A percentile compares a stretch with the other conserved stretches of the same genome.
Conservation (phyloP, 2,797 vertebrate genomes). For the Megalops cyprinoides region DNA sequence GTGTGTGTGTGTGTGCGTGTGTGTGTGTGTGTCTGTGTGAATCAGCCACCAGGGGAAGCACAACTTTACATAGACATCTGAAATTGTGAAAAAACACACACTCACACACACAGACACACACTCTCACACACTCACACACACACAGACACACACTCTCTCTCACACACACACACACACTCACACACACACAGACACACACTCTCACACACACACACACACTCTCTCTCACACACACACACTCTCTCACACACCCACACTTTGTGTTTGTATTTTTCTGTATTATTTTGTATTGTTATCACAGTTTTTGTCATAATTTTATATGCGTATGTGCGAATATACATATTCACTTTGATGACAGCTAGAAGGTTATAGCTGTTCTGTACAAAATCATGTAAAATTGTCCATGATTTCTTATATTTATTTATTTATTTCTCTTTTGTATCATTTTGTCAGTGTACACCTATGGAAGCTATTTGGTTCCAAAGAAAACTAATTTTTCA, state of each 20-base stretch:
- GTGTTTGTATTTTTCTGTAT: not conserved
- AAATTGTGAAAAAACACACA: too few relatives aligned
- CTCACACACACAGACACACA: not conserved
- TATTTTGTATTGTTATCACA: too few relatives aligned
- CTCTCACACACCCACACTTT: not conserved
- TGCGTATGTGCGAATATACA: too few relatives aligned
- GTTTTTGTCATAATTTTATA: too few relatives aligned
- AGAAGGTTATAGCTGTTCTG: slow-evolving; percentile 22
- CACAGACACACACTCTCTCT: too few relatives aligned
- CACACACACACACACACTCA: not conserved
- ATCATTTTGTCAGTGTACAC: slow-evolving; percentile 22
- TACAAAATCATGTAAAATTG: too few relatives aligned
- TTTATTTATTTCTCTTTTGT: slow-evolving; percentile 13
- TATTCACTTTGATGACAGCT: slow-evolving; percentile 24
- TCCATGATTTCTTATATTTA: not conserved
- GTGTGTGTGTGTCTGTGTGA: not conserved
- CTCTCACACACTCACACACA: too few relatives aligned
- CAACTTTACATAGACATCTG: too few relatives aligned
- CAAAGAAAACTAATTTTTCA: too few relatives aligned
- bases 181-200: not conserved
- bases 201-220: too few relatives aligned
- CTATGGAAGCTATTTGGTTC: not conserved
- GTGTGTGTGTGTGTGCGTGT: slow-evolving; percentile 6
- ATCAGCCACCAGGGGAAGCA: not conserved
- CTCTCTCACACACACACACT: not conserved